Evolutionary conservation across 2,888 invertebrate species (phyloP).

Genomic region (Acrocyrtus sp.): DNA sequence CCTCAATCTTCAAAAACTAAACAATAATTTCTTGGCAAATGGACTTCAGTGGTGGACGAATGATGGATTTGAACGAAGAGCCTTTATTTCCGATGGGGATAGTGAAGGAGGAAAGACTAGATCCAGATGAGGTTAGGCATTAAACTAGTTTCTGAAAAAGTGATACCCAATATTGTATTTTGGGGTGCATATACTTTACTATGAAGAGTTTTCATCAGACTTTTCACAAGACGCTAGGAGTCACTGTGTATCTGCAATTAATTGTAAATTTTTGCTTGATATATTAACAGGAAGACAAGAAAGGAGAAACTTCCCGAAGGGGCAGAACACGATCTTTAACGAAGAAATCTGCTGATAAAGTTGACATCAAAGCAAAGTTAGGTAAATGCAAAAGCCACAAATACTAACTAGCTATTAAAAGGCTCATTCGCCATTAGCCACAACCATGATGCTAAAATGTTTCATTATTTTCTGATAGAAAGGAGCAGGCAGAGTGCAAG

Average conservation of each 20-base stretch:
- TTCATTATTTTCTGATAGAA: slow-evolving; percentile 80
- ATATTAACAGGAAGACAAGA: slow-evolving; percentile 50
- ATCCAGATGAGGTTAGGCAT: slow-evolving; percentile 62
- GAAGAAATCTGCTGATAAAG: slow-evolving; percentile 85
- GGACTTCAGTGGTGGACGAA: slow-evolving; percentile 35
- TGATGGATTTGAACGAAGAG: slow-evolving; percentile 60
- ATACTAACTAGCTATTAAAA: background rate
- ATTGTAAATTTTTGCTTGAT: background rate
- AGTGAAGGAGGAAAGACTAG: slow-evolving; percentile 58
- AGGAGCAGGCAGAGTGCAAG: slow-evolving; percentile 96
- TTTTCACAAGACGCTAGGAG: too few species aligned
- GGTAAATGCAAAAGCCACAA: too few species aligned
- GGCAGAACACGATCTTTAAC: slow-evolving; percentile 78
- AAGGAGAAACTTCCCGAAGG: slow-evolving; percentile 86
- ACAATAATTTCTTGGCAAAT: too few species aligned
- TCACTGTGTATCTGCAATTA: too few species aligned
- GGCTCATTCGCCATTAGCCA: background rate
- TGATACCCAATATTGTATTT: too few species aligned
- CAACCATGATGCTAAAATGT: slow-evolving; percentile 5
- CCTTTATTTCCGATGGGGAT: slow-evolving; percentile 36
- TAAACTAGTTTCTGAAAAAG: background rate
- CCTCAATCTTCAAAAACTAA: too few species aligned
- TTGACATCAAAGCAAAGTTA: slow-evolving; percentile 93
- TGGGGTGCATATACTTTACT: too few species aligned
- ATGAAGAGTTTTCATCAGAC: too few species aligned